Base-by-base conservation (phyloP, 2,797 vertebrate genomes). In the Neoniphon sammara region DNA sequence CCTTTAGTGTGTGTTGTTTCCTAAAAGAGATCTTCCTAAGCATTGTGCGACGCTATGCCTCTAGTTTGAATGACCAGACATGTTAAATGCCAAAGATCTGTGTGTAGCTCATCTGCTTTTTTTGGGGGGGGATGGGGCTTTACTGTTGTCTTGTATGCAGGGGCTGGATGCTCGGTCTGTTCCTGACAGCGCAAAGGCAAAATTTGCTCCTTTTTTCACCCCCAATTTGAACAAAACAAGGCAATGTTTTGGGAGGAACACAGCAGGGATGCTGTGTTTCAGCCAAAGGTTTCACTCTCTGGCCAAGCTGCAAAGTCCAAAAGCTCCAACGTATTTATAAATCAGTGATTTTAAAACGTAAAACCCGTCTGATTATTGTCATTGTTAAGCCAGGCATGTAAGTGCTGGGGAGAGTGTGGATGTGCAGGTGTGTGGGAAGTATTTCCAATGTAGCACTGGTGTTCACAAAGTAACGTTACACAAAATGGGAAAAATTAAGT, bases 11-110 rank as follows among this genome's bases (percentile, higher is more conserved):
- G 25, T 27, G 25, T n/a, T n/a, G n/a, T 27, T 27, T 49, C 25
- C 11, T 30, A 11, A n/a, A 27, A 14, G 27, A 20, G 27, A 30
- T 50, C 27, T 52, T 27, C 62, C 30, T 65, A 17, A 15, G 18
- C 18, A 61, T 65, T 49, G 46, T 68, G 25, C 0, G 7, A 56
- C 25, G 34, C 53, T 58, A 27, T 49, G 25, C 70, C 27, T 60
- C 42, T 34, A 2, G 49, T 66, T 61, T 60, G 27, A 78, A 70
- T 34, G 54, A 44, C 63, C 57, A 20, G 5, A 58, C 21, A 20
- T 21, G 9, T 60, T 53, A 69, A 56, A 83, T 69, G 82, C 82
- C 86, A 88, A 86, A 88, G 71, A 78, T 75, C 57, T 63, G 46
- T 55, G 47, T 68, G 62, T 31, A 18, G 65, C 55, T 76, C 59